Evolutionary conservation across 2,888 invertebrate genomes (phyloP).

Genomic region (Peribatodes rhomboidaria): DNA sequence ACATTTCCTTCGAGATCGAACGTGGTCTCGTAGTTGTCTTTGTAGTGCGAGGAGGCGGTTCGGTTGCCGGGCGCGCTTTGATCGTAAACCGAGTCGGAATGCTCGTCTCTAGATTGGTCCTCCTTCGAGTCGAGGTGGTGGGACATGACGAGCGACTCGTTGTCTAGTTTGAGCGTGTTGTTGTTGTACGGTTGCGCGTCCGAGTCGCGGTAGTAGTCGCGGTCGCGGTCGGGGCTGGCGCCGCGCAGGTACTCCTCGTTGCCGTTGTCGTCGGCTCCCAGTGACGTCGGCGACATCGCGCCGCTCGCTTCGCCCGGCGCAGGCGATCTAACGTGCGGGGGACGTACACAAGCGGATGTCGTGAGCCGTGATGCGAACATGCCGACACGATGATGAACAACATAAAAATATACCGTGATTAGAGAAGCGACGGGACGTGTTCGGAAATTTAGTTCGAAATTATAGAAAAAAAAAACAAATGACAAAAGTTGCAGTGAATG

Average conservation of each 20-base stretch:
- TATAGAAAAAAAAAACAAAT: constrained; percentile 51
- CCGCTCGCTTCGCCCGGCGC: constrained; percentile 77
- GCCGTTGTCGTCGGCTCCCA: constrained; percentile 72
- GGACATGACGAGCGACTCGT: constrained; percentile 79
- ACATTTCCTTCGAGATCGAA: constrained; percentile 97
- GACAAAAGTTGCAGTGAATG: constrained; percentile 63
- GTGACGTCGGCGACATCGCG: constrained; percentile 79
- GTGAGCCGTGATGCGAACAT: constrained; percentile 85
- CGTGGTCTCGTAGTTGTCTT: constrained; percentile 93
- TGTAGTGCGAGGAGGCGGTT: constrained; percentile 79
- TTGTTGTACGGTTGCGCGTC: constrained; percentile 76
- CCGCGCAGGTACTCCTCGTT: constrained; percentile 74
- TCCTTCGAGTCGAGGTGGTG: constrained; percentile 79
- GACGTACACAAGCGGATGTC: constrained; percentile 82
- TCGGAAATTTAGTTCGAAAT: constrained; percentile 57
- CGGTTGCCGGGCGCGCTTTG: constrained; percentile 58
- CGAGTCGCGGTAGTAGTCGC: constrained; percentile 86
- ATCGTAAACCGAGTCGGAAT: constrained; percentile 72
- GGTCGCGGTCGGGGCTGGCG: constrained; percentile 74
- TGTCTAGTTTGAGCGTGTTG: constrained; percentile 81
- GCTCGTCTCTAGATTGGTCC: constrained; percentile 73
- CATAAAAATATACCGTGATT: constrained; percentile 70
- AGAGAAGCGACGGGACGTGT: constrained; percentile 66
- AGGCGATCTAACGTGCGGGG: constrained; percentile 80
- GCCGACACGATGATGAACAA: constrained; percentile 77